Percentiles rank a stretch among this genome's conserved stretches.
phyloP scores from a whole-genome alignment of 2,797 vertebrate species.

The Margarornis squamiger region DNA sequence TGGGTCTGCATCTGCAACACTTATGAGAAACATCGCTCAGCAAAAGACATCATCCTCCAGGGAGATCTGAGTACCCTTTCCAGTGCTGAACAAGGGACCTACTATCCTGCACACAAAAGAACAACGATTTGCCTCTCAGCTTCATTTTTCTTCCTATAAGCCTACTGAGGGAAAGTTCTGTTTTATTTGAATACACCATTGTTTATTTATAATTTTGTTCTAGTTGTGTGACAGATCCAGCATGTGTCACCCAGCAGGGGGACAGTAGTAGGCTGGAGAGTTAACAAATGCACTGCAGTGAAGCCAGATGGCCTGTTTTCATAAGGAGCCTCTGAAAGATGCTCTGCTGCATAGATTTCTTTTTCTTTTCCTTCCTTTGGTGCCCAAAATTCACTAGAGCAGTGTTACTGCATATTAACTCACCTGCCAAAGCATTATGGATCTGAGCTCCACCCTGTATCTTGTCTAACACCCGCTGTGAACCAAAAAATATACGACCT shows the following conservation, averaged over 20 bases:
- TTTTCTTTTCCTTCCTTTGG: background rate
- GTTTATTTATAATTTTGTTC: conserved; percentile 64
- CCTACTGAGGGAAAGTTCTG: background rate
- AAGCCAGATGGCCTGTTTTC: conserved; percentile 53
- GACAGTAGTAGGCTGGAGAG: conserved; percentile 37
- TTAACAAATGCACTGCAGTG: conserved; percentile 8
- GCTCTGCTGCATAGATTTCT: conserved; percentile 5
- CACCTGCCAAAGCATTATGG: background rate
- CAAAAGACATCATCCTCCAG: background rate
- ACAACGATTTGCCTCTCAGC: background rate
- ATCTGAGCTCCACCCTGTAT: background rate
- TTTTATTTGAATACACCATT: conserved; percentile 47
- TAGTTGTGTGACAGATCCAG: conserved; percentile 56
- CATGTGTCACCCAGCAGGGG: conserved; percentile 44
- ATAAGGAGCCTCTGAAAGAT: conserved; percentile 31
- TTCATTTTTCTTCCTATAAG: background rate
- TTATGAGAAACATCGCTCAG: background rate
- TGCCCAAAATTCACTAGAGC: background rate
- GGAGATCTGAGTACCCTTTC: background rate
- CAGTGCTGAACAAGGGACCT: background rate
- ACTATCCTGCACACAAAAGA: background rate
- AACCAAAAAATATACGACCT: background rate
- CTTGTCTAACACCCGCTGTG: background rate
- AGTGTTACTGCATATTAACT: background rate
- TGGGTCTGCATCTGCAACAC: background rate